A percentile compares a stretch with the other conserved stretches of the same genome.
Evolutionary conservation across 2,797 vertebrate species (phyloP).

Genomic region (Cossypha polioptera): DNA sequence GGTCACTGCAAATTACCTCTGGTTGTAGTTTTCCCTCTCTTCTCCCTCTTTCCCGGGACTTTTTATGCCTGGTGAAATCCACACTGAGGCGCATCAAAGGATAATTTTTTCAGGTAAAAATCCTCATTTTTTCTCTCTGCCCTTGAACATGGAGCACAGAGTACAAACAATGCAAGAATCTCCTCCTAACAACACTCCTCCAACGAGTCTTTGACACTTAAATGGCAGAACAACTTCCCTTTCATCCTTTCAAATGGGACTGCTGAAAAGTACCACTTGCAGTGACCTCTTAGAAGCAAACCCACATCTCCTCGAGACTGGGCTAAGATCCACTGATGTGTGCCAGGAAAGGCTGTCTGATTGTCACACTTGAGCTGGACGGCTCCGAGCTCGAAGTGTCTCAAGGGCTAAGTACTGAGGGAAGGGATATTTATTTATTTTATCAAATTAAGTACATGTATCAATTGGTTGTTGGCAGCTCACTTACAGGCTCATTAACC

Average conservation of each 20-base stretch:
- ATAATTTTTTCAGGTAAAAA: background rate
- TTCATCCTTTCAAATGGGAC: background rate
- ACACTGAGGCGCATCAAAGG: background rate
- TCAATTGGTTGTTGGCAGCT: background rate
- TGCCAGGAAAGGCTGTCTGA: background rate
- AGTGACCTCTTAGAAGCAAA: background rate
- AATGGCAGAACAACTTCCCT: background rate
- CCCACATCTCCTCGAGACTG: background rate
- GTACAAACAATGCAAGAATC: background rate
- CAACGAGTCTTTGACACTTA: background rate
- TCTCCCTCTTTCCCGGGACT: background rate
- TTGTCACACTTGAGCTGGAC: background rate
- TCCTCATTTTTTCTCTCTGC: background rate
- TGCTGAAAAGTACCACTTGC: background rate
- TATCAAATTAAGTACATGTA: background rate
- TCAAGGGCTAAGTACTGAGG: background rate
- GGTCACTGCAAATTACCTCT: background rate
- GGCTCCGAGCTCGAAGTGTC: background rate
- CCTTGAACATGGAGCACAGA: background rate
- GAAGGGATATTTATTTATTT: background rate
- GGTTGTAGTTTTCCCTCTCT: background rate
- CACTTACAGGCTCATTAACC: slow-evolving; percentile 89
- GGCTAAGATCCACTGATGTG: background rate
- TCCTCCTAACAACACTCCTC: background rate
- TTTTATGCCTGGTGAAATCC: background rate